These are phyloP conservation scores for Leptosomus discolor DNA, from an alignment of 2,113 vertebrate genomes.

Conservation along the genomic window DNA sequence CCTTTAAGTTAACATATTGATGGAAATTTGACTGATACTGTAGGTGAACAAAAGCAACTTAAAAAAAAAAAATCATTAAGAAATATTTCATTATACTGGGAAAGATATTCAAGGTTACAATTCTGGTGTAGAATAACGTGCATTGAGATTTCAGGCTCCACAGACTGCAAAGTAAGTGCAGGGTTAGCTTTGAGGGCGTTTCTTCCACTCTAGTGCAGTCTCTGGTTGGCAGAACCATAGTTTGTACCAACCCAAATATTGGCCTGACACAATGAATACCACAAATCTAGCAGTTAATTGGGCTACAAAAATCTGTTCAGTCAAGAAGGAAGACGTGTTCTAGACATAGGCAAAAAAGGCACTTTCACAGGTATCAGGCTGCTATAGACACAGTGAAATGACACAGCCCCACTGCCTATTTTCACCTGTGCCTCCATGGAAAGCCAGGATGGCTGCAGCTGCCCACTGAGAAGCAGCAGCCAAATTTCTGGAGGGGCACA, in stretches of 20 bases:
- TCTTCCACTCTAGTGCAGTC: background rate
- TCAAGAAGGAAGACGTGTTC: background rate
- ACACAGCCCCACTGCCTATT: background rate
- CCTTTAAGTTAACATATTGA: background rate
- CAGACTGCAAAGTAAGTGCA: background rate
- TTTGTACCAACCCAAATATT: background rate
- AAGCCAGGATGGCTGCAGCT: background rate
- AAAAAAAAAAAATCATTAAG: too few relatives aligned
- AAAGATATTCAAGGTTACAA: background rate
- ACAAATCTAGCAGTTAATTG: background rate
- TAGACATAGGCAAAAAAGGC: background rate
- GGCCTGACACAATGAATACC: background rate
- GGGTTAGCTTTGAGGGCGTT: background rate
- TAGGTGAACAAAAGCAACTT: background rate
- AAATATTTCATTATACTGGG: background rate
- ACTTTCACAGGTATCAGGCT: background rate
- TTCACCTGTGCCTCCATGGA: background rate
- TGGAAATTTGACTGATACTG: background rate
- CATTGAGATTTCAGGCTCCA: background rate
- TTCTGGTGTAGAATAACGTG: background rate
- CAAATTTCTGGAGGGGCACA: background rate
- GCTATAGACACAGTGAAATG: background rate
- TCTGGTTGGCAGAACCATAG: background rate
- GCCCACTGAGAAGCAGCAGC: background rate
- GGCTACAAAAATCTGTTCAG: background rate